Evolutionary conservation across 1,140 invertebrate genomes (phyloP).

Genomic region (Bombus confusus): DNA sequence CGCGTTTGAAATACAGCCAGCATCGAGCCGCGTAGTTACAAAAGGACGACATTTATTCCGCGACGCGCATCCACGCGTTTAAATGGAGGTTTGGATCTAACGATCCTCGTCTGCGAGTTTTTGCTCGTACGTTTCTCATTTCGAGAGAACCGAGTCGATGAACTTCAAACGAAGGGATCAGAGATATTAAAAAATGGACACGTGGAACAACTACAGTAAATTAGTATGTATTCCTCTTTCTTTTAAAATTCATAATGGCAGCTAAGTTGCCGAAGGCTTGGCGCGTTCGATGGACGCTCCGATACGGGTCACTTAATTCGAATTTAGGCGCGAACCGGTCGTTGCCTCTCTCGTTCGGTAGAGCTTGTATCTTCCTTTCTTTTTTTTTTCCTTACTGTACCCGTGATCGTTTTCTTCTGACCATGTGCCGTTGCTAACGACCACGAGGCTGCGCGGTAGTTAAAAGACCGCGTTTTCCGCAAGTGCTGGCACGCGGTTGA

Average conservation of each 20-base stretch:
- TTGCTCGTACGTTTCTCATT: too few relatives aligned
- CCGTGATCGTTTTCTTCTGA: too few relatives aligned
- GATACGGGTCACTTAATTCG: neutral
- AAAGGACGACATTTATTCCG: neutral
- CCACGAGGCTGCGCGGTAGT: neutral
- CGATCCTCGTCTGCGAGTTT: neutral
- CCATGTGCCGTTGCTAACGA: neutral
- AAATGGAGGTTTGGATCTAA: neutral
- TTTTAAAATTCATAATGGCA: neutral
- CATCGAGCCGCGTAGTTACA: neutral
- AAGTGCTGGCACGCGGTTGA: slow-evolving; percentile 22
- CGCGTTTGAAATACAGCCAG: slow-evolving; percentile 32
- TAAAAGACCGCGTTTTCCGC: neutral
- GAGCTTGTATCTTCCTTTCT: neutral
- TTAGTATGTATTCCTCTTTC: neutral
- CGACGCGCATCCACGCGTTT: neutral
- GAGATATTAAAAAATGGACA: too few relatives aligned
- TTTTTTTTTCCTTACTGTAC: rapidly evolving
- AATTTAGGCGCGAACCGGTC: slow-evolving; percentile 21
- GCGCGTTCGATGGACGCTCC: too few relatives aligned
- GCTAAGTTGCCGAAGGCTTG: neutral
- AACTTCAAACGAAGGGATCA: neutral
- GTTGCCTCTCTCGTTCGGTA: neutral
- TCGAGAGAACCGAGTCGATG: neutral
- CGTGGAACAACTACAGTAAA: neutral